Evolutionary conservation across 2,888 invertebrate species (phyloP), one percentile per base, ranked within the genome.

Genomic region (Eupithecia insigniata): DNA sequence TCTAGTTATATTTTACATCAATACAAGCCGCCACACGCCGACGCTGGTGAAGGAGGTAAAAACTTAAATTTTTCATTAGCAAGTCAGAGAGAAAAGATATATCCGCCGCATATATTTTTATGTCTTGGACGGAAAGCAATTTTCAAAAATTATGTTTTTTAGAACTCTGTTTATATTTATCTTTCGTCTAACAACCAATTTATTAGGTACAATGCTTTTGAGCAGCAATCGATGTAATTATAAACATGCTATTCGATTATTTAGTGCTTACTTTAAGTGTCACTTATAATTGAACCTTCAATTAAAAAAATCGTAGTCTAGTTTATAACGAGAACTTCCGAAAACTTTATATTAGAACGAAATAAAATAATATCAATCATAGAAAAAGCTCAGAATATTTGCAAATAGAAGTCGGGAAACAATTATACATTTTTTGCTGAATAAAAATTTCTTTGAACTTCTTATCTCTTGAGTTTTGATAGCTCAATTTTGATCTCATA

Each of bases 201-300:
- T 43, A 43, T n/a, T 18, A 43, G 1, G 43, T 43, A 43, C 43
- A 43, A 18, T 43, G 43, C 18, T 16, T n/a, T 10, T 51, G 46
- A n/a, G n/a, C 46, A 51, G 2, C 46, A 10, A 22, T 22, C 22
- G 22, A 22, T 22, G 46, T 10, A 51, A 51, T 51, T 51, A 22
- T 51, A 46, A n/a, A 46, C 46, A 46, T 46, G n/a, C n/a, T n/a
- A 46, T 46, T 46, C 46, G 46, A n/a, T 46, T n/a, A n/a, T 46
- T 46, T n/a, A n/a, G 18, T 7, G 6, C 8, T n/a, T 8, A 46
- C 46, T 46, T n/a, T 46, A 46, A 1, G 0, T n/a, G 0, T 46
- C 8, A 1, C 1, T 43, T 43, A 18, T 18, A n/a, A 46, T n/a
- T 46, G 1, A 46, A n/a, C n/a, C 1, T 46, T 46, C 7, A n/a